Evolutionary conservation across 1,140 invertebrate species (phyloP), one percentile per base, ranked within the genome.

Genomic region (Drosophila nebulosa): DNA sequence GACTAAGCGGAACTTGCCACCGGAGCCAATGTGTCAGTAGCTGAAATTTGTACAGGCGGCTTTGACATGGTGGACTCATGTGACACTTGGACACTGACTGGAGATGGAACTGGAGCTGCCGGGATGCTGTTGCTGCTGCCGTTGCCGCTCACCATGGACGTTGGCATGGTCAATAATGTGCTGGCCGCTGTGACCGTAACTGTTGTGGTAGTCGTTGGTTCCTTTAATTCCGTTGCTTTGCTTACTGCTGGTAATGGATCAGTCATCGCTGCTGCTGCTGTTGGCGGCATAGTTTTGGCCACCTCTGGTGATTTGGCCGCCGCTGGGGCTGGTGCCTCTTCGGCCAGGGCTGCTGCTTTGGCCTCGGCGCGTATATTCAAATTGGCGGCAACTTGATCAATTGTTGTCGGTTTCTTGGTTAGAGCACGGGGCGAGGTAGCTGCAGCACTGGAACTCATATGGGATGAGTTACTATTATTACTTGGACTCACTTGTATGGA

Each of bases 361-460:
- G 90, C 90, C 57, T 90, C 84, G 27, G 90, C 90, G 1, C 79
- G 81, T 61, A 90, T 90, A 64, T 90, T 90, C 53, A 90, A 71
- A 81, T 88, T 90, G 71, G 90, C 90, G n/a, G 90, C 90, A 12
- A 90, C 90, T 68, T 90, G 90, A 69, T 90, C 90, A 50, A 90
- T 90, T 26, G 85, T 90, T 22, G 89, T 88, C 1, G 77, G 56
- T 51, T 90, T 77, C 50, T 86, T 90, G n/a, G 66, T 71, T 46
- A 62, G 26, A 12, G 78, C 76, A 39, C 80, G 89, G 22, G 84
- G 76, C 22, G 73, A 74, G 1, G 89, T 79, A 10, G 78, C 61
- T 18, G 67, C 61, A 14, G 67, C 73, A 66, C 61, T 66, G 2
- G 39, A 46, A 46, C 58, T 55, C 66, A 6, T 39, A 55, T 18